phyloP scores from a whole-genome alignment of 2,113 vertebrate species.

The Gyps fulvus region DNA sequence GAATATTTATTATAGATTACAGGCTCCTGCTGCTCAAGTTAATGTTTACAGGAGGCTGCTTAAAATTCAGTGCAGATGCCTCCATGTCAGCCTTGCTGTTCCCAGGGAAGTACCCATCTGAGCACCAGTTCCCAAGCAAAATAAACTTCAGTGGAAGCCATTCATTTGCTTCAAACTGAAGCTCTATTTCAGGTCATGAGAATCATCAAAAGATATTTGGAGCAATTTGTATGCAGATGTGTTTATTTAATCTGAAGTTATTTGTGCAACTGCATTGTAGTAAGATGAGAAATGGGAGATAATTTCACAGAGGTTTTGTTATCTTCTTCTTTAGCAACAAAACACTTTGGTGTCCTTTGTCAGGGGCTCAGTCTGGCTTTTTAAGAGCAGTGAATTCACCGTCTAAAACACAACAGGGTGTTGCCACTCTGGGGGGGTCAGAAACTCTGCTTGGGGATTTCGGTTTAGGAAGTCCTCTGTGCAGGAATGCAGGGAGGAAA shows the following conservation, averaged over 20 bases:
- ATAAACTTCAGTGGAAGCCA: slow-evolving; percentile 14
- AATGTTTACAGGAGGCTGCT: slow-evolving; percentile 1
- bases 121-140: slow-evolving; percentile 8
- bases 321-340: neutral
- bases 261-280: neutral
- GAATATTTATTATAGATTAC: slow-evolving; percentile 11
- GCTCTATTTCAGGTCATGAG: neutral
- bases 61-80: neutral
- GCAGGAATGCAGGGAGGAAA: fast-evolving
- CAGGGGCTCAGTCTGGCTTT: neutral
- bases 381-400: neutral
- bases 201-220: neutral
- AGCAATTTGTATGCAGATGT: slow-evolving; percentile 33
- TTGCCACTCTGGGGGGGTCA: neutral
- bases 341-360: neutral
- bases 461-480: neutral
- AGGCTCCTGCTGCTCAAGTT: neutral
- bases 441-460: neutral
- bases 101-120: neutral
- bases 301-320: neutral
- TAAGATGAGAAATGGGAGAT: neutral
- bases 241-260: slow-evolving; percentile 26
- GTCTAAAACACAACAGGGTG: neutral
- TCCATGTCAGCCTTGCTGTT: neutral
- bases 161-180: neutral